A percentile compares a stretch with the other conserved stretches of the same genome.
phyloP scores from a whole-genome alignment of 2,113 vertebrate genomes.

The Menidia beryllina region DNA sequence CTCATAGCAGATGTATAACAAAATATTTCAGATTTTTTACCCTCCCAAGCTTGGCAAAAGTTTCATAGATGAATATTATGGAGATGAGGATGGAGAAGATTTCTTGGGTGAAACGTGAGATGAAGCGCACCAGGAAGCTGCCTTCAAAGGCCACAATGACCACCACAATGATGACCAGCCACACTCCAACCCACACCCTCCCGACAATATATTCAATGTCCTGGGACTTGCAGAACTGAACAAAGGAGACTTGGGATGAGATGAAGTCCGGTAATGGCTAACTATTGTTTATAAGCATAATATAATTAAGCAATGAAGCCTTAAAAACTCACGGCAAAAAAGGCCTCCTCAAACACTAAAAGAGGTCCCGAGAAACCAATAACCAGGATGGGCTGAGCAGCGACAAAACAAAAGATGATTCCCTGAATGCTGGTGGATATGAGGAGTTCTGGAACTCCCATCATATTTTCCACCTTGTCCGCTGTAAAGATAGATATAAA shows the following conservation, averaged over 20 bases:
- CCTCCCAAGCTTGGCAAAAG: constrained; percentile 90
- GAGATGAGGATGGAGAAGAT: constrained; percentile 99
- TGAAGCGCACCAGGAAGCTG: constrained; percentile 95
- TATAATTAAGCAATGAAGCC: not conserved
- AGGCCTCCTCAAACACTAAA: constrained; percentile 95
- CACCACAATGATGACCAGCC: constrained; percentile 92
- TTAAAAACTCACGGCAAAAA: constrained; percentile 83
- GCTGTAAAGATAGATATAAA: constrained; percentile 74
- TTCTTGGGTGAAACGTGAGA: constrained; percentile 98
- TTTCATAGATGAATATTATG: constrained; percentile 98
- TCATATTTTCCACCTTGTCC: constrained; percentile 90
- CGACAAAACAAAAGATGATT: constrained; percentile 89
- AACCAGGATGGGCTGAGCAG: constrained; percentile 93
- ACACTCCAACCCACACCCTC: constrained; percentile 94
- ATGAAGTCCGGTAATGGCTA: not conserved
- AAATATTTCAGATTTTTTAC: constrained; percentile 71
- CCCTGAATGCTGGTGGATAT: constrained; percentile 91
- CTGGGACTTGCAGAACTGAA: constrained; percentile 87
- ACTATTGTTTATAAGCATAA: not conserved
- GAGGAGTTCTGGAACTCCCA: constrained; percentile 94
- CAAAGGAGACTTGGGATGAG: constrained; percentile 8
- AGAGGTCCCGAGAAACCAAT: constrained; percentile 97
- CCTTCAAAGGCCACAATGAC: constrained; percentile 91
- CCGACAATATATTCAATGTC: constrained; percentile 91
- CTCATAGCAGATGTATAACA: too few relatives aligned